Base-by-base conservation (phyloP, 2,797 vertebrate species). In the Pseudomugil tenellus region DNA sequence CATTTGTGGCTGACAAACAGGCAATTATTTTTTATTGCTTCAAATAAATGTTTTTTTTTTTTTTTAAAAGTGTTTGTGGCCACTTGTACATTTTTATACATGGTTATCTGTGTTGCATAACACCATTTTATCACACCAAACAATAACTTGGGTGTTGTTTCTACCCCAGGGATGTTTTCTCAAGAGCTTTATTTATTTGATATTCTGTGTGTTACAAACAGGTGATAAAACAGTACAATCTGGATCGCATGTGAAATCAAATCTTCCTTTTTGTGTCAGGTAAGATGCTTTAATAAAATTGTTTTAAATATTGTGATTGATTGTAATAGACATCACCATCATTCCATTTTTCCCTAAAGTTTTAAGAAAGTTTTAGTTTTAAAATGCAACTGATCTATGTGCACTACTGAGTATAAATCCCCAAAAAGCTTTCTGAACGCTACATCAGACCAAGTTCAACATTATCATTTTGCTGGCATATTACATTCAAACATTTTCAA, bases 11-110 rank as follows among this genome's bases (percentile, higher is more conserved):
- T 9, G 52, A 13, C 17, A 70, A 64, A 67, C 61, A 57, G 58
- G 29, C 58, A 53, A 73, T 79, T 73, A 68, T 58, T 72, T 82
- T 79, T 62, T 49, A 82, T 52, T 59, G 69, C 37, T 66, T 32
- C 60, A 63, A 84, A 79, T 70, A 70, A 76, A 65, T 61, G 43
- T 5, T 57, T 49, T n/a, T n/a, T n/a, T n/a, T n/a, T n/a, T n/a
- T n/a, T n/a, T n/a, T n/a, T n/a, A n/a, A n/a, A 66, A 64, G 29
- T 64, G 28, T 41, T n/a, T 6, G 16, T 51, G 21, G 48, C 23
- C 37, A 53, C 48, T 53, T 66, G 70, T 66, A 32, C 29, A 58
- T 70, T 63, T 64, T 67, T 43, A 69, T 72, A 75, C 21, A 35
- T 12, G 59, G 23, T n/a, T 29, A n/a, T 37, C 14, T 46, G 23